phyloP scores from a whole-genome alignment of 1,140 invertebrate species.

The Coelopa frigida region DNA sequence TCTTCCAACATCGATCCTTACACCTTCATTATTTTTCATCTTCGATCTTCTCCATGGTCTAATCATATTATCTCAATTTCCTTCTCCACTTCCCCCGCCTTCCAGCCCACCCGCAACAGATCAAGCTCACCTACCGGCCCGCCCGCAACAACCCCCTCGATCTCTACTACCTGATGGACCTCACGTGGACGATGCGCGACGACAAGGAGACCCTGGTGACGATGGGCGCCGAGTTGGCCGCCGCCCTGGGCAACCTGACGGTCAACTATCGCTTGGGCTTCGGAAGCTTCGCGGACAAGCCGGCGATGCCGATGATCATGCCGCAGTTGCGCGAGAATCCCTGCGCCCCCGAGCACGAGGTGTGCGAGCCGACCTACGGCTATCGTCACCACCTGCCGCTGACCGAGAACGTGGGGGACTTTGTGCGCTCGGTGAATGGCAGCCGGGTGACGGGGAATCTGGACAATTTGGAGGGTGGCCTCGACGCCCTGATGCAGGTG shows the following conservation, averaged over 20 bases:
- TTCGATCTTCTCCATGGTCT: not conserved
- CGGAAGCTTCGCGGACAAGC: slow-evolving; percentile 80
- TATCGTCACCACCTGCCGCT: slow-evolving; percentile 63
- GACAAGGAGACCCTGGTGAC: slow-evolving; percentile 72
- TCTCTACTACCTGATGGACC: slow-evolving; percentile 86
- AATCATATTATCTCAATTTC: not conserved
- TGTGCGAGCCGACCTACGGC: slow-evolving; percentile 59
- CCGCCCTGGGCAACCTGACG: slow-evolving; percentile 63
- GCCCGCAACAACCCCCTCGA: slow-evolving; percentile 84
- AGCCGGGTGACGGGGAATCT: slow-evolving; percentile 87
- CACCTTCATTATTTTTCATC: too few species aligned
- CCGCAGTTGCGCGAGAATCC: slow-evolving; percentile 48
- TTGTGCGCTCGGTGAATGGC: slow-evolving; percentile 53
- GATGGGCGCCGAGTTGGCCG: slow-evolving; percentile 61
- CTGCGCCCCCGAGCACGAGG: slow-evolving; percentile 46
- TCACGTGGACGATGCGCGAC: slow-evolving; percentile 83
- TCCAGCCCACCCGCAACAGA: slow-evolving; percentile 48
- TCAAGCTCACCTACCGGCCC: slow-evolving; percentile 52
- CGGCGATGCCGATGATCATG: slow-evolving; percentile 67
- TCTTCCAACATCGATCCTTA: too few species aligned
- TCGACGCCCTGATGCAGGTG: slow-evolving; percentile 98
- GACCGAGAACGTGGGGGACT: slow-evolving; percentile 50
- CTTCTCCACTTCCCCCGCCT: slow-evolving; percentile 15
- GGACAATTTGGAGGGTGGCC: slow-evolving; percentile 94
- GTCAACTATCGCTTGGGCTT: slow-evolving; percentile 76